phyloP scores from a whole-genome alignment of 2,113 vertebrate genomes.

The Aphelocoma coerulescens region DNA sequence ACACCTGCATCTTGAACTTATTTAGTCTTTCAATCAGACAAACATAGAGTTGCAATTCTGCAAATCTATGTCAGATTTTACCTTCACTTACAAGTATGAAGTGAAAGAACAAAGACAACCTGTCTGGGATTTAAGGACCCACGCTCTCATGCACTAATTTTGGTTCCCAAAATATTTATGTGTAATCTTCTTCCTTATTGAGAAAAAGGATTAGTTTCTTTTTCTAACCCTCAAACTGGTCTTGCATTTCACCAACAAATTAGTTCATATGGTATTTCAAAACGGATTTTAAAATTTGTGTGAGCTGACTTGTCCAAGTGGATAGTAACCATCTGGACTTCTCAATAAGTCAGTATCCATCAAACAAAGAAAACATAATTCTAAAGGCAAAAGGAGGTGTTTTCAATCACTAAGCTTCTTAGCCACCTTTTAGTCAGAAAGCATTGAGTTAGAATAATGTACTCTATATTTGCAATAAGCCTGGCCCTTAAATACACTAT shows the following conservation, averaged over 20 bases:
- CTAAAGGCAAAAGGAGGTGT: background rate
- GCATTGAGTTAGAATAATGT: background rate
- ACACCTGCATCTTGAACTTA: background rate
- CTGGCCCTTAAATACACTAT: background rate
- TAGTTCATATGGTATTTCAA: constrained; percentile 13
- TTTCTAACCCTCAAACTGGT: background rate
- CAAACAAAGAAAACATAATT: background rate
- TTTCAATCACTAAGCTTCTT: background rate
- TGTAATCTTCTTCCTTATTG: background rate
- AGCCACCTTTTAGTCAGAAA: background rate
- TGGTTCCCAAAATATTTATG: background rate
- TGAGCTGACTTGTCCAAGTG: constrained; percentile 8
- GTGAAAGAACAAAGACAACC: background rate
- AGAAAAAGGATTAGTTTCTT: background rate
- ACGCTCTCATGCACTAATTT: background rate
- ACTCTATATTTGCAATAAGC: background rate
- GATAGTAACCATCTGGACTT: constrained; percentile 26
- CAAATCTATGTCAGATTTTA: background rate
- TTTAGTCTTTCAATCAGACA: background rate
- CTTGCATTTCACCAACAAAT: background rate
- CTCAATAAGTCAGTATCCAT: constrained; percentile 25
- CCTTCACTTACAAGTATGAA: background rate
- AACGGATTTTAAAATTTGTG: constrained; percentile 17
- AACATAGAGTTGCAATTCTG: background rate
- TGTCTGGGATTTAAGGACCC: background rate